Percentiles rank a stretch among this genome's conserved stretches.
Conservation (phyloP, 2,797 vertebrate species). For the Gymnopithys bicolor region DNA sequence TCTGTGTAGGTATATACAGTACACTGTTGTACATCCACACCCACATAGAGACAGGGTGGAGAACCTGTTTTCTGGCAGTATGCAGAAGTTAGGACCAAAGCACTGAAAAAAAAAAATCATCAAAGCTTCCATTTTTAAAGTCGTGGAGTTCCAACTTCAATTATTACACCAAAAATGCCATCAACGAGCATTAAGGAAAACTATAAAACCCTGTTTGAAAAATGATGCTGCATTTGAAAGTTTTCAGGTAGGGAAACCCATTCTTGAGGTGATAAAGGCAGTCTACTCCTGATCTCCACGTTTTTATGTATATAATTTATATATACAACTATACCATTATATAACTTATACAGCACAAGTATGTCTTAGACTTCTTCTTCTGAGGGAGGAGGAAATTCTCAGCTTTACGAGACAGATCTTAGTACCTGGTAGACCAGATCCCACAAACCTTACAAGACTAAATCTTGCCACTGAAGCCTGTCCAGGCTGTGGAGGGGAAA, state of each 20-base stretch:
- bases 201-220: conserved; percentile 74
- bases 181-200: conserved; percentile 50
- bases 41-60: conserved; percentile 62
- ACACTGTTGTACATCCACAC: conserved; percentile 8
- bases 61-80: conserved; percentile 77
- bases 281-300: background rate
- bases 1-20: conserved; percentile 55
- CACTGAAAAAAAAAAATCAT: conserved; percentile 60
- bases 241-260: conserved; percentile 64
- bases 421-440: background rate
- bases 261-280: conserved; percentile 64
- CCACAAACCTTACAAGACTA: background rate
- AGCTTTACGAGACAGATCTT: background rate
- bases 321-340: conserved; percentile 37
- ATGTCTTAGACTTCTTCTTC: background rate
- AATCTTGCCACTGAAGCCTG: conserved; percentile 12
- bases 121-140: conserved; percentile 74
- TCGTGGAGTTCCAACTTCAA: conserved; percentile 32
- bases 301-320: conserved; percentile 52
- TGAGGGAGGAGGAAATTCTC: conserved; percentile 14
- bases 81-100: conserved; percentile 75
- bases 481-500: conserved; percentile 1
- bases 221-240: conserved; percentile 50
- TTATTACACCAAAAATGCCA: conserved; percentile 46
- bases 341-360: conserved; percentile 46